Percentiles rank a stretch among this genome's conserved stretches.
Conservation (phyloP, 2,113 vertebrate genomes). For the Eleginops maclovinus region DNA sequence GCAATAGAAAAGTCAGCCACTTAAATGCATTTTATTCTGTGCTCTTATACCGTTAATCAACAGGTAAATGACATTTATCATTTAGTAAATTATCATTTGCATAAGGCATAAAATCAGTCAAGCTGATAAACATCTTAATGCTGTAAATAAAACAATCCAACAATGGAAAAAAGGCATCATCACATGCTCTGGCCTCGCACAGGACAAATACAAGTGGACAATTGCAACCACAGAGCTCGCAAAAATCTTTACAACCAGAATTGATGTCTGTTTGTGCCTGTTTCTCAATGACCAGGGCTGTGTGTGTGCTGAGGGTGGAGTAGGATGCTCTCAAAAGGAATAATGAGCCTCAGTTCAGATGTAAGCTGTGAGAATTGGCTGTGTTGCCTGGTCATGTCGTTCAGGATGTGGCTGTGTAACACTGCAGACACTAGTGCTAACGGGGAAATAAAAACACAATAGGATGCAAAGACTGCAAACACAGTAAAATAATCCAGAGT, state of each 20-base stretch:
- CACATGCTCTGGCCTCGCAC: conserved; percentile 68
- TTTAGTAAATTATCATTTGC: conserved; percentile 66
- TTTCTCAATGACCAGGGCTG: conserved; percentile 36
- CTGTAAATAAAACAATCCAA: conserved; percentile 40
- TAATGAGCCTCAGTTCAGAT: conserved; percentile 57
- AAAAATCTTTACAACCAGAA: conserved; percentile 75
- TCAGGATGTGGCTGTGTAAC: conserved; percentile 59
- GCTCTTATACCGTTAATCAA: conserved; percentile 72
- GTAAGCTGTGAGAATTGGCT: conserved; percentile 24
- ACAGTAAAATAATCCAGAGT: conserved; percentile 64
- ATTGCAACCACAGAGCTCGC: conserved; percentile 58
- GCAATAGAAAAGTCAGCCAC: conserved; percentile 47
- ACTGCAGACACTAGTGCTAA: conserved; percentile 36
- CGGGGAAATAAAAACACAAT: conserved; percentile 56
- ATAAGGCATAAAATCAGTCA: conserved; percentile 73
- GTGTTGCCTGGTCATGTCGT: conserved; percentile 37
- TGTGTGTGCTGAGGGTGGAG: conserved; percentile 54
- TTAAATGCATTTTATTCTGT: conserved; percentile 82
- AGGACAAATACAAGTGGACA: conserved; percentile 60
- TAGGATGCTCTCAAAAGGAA: conserved; percentile 43
- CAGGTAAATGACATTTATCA: conserved; percentile 70
- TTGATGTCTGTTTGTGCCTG: conserved; percentile 60
- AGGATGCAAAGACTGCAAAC: conserved; percentile 64
- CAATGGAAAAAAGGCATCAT: conserved; percentile 51
- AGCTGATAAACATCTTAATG: conserved; percentile 56